Evolutionary conservation across 2,797 vertebrate genomes (phyloP).

Genomic region (Buphagus erythrorhynchus): DNA sequence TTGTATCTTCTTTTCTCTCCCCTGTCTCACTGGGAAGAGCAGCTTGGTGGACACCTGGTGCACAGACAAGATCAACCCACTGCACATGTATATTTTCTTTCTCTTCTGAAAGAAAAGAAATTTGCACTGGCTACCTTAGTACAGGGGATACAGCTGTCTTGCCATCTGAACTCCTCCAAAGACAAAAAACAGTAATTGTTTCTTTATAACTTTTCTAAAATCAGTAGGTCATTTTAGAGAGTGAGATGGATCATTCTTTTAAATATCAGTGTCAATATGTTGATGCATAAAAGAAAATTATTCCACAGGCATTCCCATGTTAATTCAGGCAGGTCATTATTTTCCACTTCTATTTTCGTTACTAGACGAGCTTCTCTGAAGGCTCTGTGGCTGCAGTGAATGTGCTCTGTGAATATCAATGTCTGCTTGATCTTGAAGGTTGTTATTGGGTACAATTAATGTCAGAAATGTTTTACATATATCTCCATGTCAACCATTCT

Average conservation of each 20-base stretch:
- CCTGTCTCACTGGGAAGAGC: not conserved
- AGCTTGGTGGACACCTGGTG: not conserved
- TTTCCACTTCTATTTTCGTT: conserved; percentile 6
- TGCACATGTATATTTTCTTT: not conserved
- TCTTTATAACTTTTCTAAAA: not conserved
- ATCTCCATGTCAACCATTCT: not conserved
- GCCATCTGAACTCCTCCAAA: not conserved
- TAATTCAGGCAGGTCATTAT: not conserved
- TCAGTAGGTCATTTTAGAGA: not conserved
- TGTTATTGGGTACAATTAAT: not conserved
- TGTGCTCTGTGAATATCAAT: conserved; percentile 23
- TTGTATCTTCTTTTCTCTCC: not conserved
- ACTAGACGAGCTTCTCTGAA: not conserved
- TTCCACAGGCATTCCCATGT: not conserved
- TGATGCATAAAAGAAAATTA: not conserved
- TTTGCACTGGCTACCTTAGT: not conserved
- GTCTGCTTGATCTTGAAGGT: not conserved
- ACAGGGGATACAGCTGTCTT: not conserved
- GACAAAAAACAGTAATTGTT: not conserved
- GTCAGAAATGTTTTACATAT: not conserved
- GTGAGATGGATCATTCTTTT: not conserved
- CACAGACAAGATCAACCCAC: not conserved
- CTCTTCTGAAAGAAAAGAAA: not conserved
- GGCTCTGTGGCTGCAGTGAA: not conserved
- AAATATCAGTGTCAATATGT: not conserved